Evolutionary conservation across 1,140 invertebrate species (phyloP).

Genomic region (Drosophila repleta): DNA sequence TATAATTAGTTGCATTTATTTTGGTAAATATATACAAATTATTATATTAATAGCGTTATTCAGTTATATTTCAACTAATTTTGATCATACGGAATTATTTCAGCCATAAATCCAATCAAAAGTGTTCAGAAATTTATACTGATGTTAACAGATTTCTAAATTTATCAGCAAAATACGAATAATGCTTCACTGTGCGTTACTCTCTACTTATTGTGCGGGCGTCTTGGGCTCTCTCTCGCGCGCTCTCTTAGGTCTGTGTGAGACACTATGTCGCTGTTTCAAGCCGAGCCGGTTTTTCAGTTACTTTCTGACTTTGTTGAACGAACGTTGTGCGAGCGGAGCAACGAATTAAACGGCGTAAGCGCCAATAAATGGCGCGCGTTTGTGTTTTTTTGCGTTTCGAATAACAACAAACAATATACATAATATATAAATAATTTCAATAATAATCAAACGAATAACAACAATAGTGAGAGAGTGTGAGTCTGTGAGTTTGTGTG

Average conservation of each 20-base stretch:
- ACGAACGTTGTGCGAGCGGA: slow-evolving; percentile 44
- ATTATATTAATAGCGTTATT: too few relatives aligned
- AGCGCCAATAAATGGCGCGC: slow-evolving; percentile 61
- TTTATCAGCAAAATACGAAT: not conserved
- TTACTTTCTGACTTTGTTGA: slow-evolving; percentile 44
- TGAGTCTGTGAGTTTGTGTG: too few relatives aligned
- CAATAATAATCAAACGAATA: slow-evolving; percentile 31
- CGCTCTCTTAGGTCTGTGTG: slow-evolving; percentile 31
- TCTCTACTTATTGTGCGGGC: slow-evolving; percentile 40
- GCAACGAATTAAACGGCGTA: slow-evolving; percentile 26
- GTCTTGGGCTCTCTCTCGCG: slow-evolving; percentile 13
- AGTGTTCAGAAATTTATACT: too few relatives aligned
- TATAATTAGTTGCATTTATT: not conserved
- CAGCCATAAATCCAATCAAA: not conserved
- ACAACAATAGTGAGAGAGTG: slow-evolving; percentile 22
- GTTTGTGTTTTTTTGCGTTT: slow-evolving; percentile 50
- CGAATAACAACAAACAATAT: slow-evolving; percentile 32
- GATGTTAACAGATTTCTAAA: not conserved
- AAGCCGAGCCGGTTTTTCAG: slow-evolving; percentile 45
- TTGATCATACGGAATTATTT: too few relatives aligned
- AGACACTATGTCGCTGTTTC: slow-evolving; percentile 46
- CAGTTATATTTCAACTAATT: too few relatives aligned
- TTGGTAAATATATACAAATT: too few relatives aligned
- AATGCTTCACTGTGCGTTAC: slow-evolving; percentile 24
- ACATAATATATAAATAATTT: slow-evolving; percentile 26